Conservation (phyloP, 2,888 invertebrate genomes). For the Hermodice carunculata region DNA sequence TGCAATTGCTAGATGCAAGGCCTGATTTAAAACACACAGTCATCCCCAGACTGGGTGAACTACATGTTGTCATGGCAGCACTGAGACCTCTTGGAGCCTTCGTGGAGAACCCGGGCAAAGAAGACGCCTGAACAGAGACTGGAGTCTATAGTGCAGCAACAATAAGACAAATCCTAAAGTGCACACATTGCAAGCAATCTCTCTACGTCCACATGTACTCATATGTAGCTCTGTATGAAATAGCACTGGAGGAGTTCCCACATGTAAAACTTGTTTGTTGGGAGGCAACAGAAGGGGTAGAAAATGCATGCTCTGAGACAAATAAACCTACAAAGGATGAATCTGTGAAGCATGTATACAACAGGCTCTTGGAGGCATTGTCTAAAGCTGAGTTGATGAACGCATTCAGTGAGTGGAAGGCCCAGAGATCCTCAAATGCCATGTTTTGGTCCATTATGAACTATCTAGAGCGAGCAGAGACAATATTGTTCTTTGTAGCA, state of each 20-base stretch:
- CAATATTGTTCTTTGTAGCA: not conserved
- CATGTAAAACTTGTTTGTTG: conserved; percentile 16
- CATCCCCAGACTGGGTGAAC: conserved; percentile 16
- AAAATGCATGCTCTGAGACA: too few species aligned
- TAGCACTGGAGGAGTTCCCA: conserved; percentile 27
- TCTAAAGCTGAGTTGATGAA: too few species aligned
- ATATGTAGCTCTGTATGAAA: conserved; percentile 19
- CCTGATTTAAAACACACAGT: conserved; percentile 18
- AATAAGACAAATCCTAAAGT: conserved; percentile 16
- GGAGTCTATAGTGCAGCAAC: conserved; percentile 14
- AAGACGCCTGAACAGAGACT: conserved; percentile 18
- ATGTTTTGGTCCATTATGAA: not conserved
- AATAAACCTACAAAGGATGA: too few species aligned
- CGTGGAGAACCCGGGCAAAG: conserved; percentile 24
- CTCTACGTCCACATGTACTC: conserved; percentile 13
- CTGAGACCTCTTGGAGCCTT: conserved; percentile 11
- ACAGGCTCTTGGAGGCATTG: too few species aligned
- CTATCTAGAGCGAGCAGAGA: not conserved
- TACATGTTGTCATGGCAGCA: conserved; percentile 27
- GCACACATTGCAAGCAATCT: conserved; percentile 5
- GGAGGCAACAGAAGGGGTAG: too few species aligned
- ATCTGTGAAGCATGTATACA: too few species aligned
- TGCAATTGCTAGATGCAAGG: conserved; percentile 26
- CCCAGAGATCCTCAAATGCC: too few species aligned
- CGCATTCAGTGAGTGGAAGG: too few species aligned